phyloP scores from a whole-genome alignment of 2,113 vertebrate genomes.

The Gavia stellata region DNA sequence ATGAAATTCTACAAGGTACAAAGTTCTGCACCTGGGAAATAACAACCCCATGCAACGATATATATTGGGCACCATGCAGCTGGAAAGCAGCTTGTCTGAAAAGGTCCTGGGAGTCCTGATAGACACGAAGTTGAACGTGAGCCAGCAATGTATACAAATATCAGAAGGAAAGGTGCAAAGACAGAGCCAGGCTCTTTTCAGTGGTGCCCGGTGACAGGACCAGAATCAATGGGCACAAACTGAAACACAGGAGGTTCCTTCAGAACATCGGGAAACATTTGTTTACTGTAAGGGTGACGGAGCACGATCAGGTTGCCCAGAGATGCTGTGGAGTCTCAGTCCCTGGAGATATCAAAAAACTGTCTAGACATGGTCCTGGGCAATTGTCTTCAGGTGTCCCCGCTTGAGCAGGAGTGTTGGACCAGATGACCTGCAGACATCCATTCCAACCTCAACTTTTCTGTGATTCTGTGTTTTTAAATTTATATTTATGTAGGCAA shows the following conservation, averaged over 20 bases:
- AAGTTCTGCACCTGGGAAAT: not conserved
- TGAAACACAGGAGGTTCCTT: not conserved
- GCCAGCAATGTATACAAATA: not conserved
- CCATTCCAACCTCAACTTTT: not conserved
- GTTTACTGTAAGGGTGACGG: accelerated
- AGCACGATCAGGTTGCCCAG: not conserved
- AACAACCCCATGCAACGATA: not conserved
- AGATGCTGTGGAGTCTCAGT: not conserved
- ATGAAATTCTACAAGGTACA: not conserved
- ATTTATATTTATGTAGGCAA: not conserved
- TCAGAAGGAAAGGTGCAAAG: not conserved
- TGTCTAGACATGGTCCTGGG: too few relatives aligned
- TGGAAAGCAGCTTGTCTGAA: not conserved
- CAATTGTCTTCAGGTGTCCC: not conserved
- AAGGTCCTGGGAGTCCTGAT: not conserved
- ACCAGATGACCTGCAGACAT: not conserved
- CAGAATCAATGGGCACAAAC: not conserved
- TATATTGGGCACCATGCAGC: accelerated
- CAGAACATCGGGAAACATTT: not conserved
- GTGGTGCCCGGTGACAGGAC: not conserved
- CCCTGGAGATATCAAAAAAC: not conserved
- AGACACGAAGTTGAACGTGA: not conserved
- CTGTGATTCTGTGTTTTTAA: not conserved
- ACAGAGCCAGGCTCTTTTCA: not conserved
- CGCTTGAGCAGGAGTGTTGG: not conserved